Conservation (phyloP, 92 coral and sea anemone genomes). For the Desmophyllum pertusum region DNA sequence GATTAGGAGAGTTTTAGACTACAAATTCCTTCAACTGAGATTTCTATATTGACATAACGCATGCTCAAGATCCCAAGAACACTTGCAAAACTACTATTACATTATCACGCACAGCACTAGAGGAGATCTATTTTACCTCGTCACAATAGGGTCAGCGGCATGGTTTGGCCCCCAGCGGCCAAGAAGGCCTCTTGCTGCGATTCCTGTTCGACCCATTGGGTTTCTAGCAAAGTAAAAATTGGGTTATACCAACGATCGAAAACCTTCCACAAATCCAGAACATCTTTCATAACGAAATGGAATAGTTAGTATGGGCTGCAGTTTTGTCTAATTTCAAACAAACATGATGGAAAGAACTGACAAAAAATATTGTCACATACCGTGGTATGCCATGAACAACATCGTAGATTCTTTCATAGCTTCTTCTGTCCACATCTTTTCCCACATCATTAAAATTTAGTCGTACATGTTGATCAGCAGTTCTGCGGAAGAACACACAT, state of each 20-base stretch:
- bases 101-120: too few species aligned
- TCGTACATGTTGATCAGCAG: constrained; percentile 45
- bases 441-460: constrained; percentile 58
- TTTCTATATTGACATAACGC: background rate
- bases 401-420: constrained; percentile 61
- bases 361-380: constrained; percentile 21
- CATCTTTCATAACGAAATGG: too few species aligned
- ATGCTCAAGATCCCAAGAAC: background rate
- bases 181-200: constrained; percentile 80
- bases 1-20: background rate
- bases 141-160: constrained; percentile 84
- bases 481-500: constrained; percentile 16
- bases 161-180: constrained; percentile 94
- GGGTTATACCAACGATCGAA: too few species aligned
- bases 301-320: background rate
- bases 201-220: constrained; percentile 84
- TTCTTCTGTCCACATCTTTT: constrained; percentile 71
- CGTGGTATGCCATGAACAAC: constrained; percentile 75
- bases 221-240: constrained; percentile 46
- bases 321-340: background rate
- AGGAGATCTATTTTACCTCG: constrained; percentile 57
- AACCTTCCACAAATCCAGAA: background rate
- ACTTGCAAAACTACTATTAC: background rate
- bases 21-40: background rate
- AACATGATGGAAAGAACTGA: background rate